Conservation (phyloP, 2,797 vertebrate genomes). For the Neopelma chrysocephalum region DNA sequence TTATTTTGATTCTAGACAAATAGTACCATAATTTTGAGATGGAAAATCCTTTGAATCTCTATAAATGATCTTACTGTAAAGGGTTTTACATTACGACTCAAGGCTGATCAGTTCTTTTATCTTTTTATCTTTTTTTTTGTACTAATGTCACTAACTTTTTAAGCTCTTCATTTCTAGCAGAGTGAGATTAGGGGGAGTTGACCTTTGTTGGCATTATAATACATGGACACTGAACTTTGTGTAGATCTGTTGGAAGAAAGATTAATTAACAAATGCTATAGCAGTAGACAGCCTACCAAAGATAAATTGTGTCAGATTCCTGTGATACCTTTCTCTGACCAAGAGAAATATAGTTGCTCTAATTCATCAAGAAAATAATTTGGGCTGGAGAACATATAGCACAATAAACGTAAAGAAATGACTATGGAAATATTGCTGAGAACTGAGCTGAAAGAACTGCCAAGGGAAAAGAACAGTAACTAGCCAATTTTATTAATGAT, state of each 20-base stretch:
- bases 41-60: not conserved
- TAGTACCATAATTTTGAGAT: not conserved
- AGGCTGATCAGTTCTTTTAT: not conserved
- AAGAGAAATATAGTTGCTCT: not conserved
- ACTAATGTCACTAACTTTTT: not conserved
- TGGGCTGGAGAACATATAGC: not conserved
- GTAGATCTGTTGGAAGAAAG: not conserved
- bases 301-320: not conserved
- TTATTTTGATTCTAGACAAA: not conserved
- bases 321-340: not conserved
- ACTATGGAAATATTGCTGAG: not conserved
- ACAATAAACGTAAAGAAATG: not conserved
- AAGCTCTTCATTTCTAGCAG: not conserved
- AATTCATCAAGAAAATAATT: not conserved
- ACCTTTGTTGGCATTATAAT: not conserved
- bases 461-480: not conserved
- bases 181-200: not conserved
- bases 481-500: constrained; percentile 2
- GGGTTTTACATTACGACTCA: not conserved
- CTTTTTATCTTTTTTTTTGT: not conserved
- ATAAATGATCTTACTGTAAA: not conserved
- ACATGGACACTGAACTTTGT: constrained; percentile 1
- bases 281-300: not conserved
- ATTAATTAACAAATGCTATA: not conserved
- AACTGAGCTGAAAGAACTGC: not conserved